A percentile compares a stretch with the other conserved stretches of the same genome.
phyloP scores from a whole-genome alignment of 1,140 invertebrate species.

The Leptestheria dahalacensis region DNA sequence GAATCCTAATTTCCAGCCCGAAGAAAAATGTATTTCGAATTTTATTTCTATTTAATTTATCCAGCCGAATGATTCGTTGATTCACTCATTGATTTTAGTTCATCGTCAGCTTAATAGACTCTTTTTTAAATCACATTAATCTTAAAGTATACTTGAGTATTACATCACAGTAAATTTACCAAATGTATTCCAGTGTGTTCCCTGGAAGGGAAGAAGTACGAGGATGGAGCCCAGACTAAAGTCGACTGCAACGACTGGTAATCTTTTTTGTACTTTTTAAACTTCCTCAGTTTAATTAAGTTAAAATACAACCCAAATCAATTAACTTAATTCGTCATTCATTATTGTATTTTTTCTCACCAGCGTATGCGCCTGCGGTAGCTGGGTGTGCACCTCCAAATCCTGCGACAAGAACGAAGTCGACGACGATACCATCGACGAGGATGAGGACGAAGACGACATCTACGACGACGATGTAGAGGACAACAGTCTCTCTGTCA shows the following conservation, averaged over 20 bases:
- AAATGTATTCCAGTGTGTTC: conserved; percentile 23
- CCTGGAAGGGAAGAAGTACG: conserved; percentile 23
- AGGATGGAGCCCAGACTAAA: conserved; percentile 22
- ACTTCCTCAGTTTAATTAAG: not conserved
- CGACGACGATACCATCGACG: conserved; percentile 16
- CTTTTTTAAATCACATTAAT: not conserved
- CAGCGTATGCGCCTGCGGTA: conserved; percentile 25
- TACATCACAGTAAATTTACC: too few relatives aligned
- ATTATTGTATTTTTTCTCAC: not conserved
- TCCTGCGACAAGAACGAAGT: conserved; percentile 20
- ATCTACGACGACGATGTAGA: conserved; percentile 17
- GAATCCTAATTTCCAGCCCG: conserved; percentile 21
- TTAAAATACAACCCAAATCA: too few relatives aligned
- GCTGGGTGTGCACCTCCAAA: conserved; percentile 24
- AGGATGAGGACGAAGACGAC: conserved; percentile 14
- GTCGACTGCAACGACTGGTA: conserved; percentile 25
- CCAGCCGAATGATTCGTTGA: not conserved
- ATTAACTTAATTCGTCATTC: too few relatives aligned
- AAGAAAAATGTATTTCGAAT: conserved; percentile 24
- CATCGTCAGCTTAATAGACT: not conserved
- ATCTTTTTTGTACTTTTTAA: conserved; percentile 8
- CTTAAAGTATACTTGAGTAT: conserved; percentile 5
- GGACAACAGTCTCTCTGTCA: conserved; percentile 17
- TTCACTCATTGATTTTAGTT: not conserved
- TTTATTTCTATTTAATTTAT: too few relatives aligned